Evolutionary conservation across 2,113 vertebrate species (phyloP).

Genomic region (Malurus alboscapulatus): DNA sequence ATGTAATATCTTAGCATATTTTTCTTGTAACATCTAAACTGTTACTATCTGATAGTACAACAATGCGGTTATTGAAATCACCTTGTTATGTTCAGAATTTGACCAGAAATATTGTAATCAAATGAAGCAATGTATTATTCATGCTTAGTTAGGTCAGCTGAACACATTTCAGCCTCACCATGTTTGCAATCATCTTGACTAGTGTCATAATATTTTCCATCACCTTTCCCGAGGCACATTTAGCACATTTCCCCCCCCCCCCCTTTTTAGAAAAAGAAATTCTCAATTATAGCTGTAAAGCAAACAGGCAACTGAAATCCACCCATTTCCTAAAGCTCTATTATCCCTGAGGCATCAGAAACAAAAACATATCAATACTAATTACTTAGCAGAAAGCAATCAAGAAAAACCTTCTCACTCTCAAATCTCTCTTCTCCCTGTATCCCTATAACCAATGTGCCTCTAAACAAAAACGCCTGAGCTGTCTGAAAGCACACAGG

Average conservation of each 20-base stretch:
- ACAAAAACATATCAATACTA: conserved; percentile 47
- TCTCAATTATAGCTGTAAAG: conserved; percentile 60
- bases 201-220: conserved; percentile 76
- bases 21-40: conserved; percentile 1
- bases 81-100: conserved; percentile 43
- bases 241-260: conserved; percentile 47
- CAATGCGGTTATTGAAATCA: conserved; percentile 33
- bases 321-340: conserved; percentile 47
- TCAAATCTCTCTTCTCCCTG: not conserved
- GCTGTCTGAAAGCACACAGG: not conserved
- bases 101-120: conserved; percentile 54
- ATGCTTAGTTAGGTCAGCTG: conserved; percentile 50
- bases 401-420: conserved; percentile 37
- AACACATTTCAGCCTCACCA: conserved; percentile 47
- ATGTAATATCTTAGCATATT: not conserved
- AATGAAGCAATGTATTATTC: conserved; percentile 47
- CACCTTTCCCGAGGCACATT: conserved; percentile 63
- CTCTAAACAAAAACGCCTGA: not conserved
- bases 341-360: conserved; percentile 48
- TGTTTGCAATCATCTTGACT: conserved; percentile 72
- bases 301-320: conserved; percentile 45
- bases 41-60: not conserved
- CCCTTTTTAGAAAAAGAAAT: conserved; percentile 56
- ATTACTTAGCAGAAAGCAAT: conserved; percentile 51
- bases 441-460: not conserved